A percentile compares a stretch with the other conserved stretches of the same genome.
Conservation (phyloP, 2,888 invertebrate genomes). For the Molanna angustata region DNA sequence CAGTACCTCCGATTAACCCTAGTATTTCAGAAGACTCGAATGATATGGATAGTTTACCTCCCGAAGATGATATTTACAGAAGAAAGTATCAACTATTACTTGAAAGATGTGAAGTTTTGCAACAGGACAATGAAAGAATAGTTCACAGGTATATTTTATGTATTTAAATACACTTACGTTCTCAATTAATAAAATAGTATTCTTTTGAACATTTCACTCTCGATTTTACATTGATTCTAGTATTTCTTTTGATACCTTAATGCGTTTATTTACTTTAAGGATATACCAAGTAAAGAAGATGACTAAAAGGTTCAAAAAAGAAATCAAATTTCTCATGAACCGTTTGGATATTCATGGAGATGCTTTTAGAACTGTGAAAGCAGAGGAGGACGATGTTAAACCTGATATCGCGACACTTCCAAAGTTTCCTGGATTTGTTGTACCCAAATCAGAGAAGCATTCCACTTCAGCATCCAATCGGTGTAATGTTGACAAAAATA, state of each 20-base stretch:
- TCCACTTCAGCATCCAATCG: slow-evolving; percentile 7
- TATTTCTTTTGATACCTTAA: too few relatives aligned
- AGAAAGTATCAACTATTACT: slow-evolving; percentile 70
- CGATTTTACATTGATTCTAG: too few relatives aligned
- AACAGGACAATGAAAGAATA: slow-evolving; percentile 74
- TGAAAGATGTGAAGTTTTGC: slow-evolving; percentile 72
- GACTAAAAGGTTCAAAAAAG: slow-evolving; percentile 63
- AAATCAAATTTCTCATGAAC: slow-evolving; percentile 66
- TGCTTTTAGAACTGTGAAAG: slow-evolving; percentile 58
- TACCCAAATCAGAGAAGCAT: slow-evolving; percentile 26
- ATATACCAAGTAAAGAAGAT: slow-evolving; percentile 71
- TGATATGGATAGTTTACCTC: slow-evolving; percentile 36
- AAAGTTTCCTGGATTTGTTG: slow-evolving; percentile 37
- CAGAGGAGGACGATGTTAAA: slow-evolving; percentile 43
- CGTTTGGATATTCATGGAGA: slow-evolving; percentile 69
- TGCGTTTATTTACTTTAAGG: too few relatives aligned
- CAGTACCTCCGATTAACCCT: slow-evolving; percentile 54
- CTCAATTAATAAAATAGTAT: too few relatives aligned
- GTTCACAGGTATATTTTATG: slow-evolving; percentile 55
- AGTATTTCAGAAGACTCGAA: slow-evolving; percentile 49
- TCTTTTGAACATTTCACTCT: too few relatives aligned
- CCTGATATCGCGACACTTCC: slow-evolving; percentile 40
- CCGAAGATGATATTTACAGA: slow-evolving; percentile 67
- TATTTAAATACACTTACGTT: too few relatives aligned
- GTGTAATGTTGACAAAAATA: slow-evolving; percentile 10